These are phyloP conservation scores for Catharus fuscescens DNA, from an alignment of 2,113 vertebrate species.

Conservation along the genomic window DNA sequence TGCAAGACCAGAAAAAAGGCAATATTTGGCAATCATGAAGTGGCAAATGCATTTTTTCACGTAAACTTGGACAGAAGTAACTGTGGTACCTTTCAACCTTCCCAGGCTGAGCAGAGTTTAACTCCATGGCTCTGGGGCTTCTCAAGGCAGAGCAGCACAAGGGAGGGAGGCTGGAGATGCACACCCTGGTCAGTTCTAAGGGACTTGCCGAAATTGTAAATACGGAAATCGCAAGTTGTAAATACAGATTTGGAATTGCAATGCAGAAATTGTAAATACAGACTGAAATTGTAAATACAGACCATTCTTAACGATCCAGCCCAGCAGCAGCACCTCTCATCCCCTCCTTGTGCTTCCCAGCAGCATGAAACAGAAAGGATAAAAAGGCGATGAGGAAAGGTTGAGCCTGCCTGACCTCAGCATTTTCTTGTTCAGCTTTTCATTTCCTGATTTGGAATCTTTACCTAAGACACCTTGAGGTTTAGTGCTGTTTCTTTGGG, in stretches of 20 bases:
- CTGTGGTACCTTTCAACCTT: background rate
- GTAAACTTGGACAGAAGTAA: background rate
- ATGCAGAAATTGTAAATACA: too few species aligned
- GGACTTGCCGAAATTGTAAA: background rate
- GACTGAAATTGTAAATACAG: background rate
- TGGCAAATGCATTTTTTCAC: background rate
- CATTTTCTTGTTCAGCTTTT: slow-evolving; percentile 34
- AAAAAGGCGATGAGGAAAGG: background rate
- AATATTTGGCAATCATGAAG: background rate
- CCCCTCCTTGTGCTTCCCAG: background rate
- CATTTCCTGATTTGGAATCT: slow-evolving; percentile 28
- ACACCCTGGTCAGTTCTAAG: background rate
- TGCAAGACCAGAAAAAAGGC: background rate
- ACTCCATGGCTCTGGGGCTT: background rate
- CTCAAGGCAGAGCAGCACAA: background rate
- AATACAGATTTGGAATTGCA: background rate
- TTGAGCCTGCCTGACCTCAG: slow-evolving; percentile 25
- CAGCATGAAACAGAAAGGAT: background rate
- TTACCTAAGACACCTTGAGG: background rate
- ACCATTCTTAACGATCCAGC: background rate
- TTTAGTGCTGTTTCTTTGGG: background rate
- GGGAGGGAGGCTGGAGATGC: background rate
- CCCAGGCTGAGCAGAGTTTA: background rate
- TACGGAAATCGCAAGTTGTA: background rate
- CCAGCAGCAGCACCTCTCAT: background rate